These are phyloP conservation scores for Cacatua alba DNA, from an alignment of 2,113 vertebrate species.

Conservation along the genomic window DNA sequence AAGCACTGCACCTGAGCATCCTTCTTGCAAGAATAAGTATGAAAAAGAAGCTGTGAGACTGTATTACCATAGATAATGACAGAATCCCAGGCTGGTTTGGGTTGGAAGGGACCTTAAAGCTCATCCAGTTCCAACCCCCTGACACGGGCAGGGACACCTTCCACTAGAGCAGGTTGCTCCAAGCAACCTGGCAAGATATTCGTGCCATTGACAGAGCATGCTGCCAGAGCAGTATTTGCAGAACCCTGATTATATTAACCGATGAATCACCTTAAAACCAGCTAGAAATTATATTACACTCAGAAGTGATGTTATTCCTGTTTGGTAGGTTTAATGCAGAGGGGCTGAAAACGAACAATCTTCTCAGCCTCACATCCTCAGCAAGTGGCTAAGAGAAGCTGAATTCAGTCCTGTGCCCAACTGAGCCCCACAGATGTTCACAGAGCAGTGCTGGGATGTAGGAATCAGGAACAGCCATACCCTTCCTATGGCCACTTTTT, in stretches of 20 bases:
- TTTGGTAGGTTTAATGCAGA: not conserved
- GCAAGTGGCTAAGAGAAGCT: not conserved
- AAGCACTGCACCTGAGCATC: not conserved
- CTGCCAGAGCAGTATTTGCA: not conserved
- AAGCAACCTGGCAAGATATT: not conserved
- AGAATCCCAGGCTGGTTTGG: not conserved
- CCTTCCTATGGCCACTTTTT: not conserved
- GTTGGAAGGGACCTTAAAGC: not conserved
- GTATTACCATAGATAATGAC: not conserved
- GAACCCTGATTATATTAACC: not conserved
- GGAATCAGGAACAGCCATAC: not conserved
- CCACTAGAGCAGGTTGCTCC: not conserved
- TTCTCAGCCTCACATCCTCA: not conserved
- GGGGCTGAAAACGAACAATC: not conserved
- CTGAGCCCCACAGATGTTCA: not conserved
- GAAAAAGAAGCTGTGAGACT: not conserved
- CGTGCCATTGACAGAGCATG: not conserved
- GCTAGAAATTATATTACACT: not conserved
- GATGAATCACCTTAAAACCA: not conserved
- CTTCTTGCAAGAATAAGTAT: not conserved
- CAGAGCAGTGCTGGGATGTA: fast-evolving
- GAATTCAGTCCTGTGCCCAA: not conserved
- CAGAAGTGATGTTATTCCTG: not conserved
- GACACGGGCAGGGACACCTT: not conserved
- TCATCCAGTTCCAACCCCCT: not conserved